A percentile compares a stretch with the other conserved stretches of the same genome.
phyloP scores from a whole-genome alignment of 23 tunicate species.

The Trididemnum miniatum region DNA sequence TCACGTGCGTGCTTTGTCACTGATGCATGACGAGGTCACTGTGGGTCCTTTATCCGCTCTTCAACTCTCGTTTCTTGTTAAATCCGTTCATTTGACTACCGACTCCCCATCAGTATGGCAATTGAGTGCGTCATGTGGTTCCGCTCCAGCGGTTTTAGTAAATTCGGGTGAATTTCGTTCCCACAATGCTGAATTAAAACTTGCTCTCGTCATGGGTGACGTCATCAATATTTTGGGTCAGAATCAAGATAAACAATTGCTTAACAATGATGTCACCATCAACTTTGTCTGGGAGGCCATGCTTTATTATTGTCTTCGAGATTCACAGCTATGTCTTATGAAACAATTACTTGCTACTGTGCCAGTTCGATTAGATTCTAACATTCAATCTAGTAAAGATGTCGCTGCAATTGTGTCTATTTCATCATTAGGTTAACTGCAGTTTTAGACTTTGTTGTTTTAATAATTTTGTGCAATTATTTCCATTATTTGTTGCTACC shows the following conservation, averaged over 20 bases:
- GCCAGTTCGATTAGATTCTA: constrained; percentile 5
- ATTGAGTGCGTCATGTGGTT: constrained; percentile 2
- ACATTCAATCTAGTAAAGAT: background rate
- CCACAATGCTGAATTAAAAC: background rate
- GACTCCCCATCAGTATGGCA: constrained; percentile 71
- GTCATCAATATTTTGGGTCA: background rate
- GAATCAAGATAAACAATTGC: background rate
- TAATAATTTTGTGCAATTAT: too few species aligned
- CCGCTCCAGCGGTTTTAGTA: background rate
- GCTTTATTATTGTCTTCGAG: constrained; percentile 43
- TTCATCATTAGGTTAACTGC: too few species aligned
- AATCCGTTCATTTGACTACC: constrained; percentile 37
- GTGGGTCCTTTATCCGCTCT: background rate
- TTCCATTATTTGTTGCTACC: too few species aligned
- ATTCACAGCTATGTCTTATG: constrained; percentile 40
- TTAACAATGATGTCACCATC: background rate
- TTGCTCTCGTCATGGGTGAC: background rate
- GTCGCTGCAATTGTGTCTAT: too few species aligned
- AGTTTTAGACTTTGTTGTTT: too few species aligned
- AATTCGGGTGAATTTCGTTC: constrained; percentile 16
- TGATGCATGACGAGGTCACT: background rate
- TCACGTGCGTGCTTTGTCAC: background rate
- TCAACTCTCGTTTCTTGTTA: background rate
- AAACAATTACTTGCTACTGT: constrained; percentile 3
- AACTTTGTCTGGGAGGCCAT: constrained; percentile 35